Evolutionary conservation across 23 tunicate species (phyloP).

Genomic region (Halocynthia aurantium): DNA sequence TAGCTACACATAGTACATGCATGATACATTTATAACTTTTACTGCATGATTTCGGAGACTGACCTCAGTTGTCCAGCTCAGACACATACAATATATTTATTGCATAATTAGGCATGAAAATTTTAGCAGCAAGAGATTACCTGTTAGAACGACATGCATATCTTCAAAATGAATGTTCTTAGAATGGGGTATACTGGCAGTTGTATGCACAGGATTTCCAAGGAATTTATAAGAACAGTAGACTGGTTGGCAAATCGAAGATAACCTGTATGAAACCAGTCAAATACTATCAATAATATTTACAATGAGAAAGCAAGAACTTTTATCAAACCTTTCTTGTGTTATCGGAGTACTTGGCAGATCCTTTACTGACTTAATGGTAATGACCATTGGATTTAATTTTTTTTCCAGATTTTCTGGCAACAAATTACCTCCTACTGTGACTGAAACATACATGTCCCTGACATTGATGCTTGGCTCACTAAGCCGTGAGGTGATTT

Average conservation of each 20-base stretch:
- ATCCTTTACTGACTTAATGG: conserved; percentile 63
- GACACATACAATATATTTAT: conserved; percentile 6
- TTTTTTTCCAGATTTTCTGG: conserved; percentile 40
- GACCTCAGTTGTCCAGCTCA: not conserved
- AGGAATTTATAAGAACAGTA: conserved; percentile 69
- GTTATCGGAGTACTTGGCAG: conserved; percentile 63
- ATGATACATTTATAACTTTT: no score
- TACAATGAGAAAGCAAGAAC: conserved; percentile 2
- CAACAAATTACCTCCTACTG: conserved; percentile 51
- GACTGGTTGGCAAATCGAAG: conserved; percentile 55
- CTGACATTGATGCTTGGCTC: conserved; percentile 47
- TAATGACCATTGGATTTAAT: conserved; percentile 77
- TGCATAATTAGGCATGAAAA: no score
- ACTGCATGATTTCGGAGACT: not conserved
- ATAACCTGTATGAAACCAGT: conserved; percentile 23
- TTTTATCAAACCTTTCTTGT: not conserved
- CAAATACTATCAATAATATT: not conserved
- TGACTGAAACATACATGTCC: conserved; percentile 52
- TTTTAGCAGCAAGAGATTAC: not conserved
- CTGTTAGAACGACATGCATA: conserved; percentile 64
- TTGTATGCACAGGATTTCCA: conserved; percentile 33
- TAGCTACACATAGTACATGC: no score
- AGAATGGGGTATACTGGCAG: conserved; percentile 44
- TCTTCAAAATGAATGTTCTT: conserved; percentile 75
- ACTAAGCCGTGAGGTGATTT: conserved; percentile 35